Base-by-base conservation (phyloP, 2,888 invertebrate species). In the Bellardia bayeri region DNA sequence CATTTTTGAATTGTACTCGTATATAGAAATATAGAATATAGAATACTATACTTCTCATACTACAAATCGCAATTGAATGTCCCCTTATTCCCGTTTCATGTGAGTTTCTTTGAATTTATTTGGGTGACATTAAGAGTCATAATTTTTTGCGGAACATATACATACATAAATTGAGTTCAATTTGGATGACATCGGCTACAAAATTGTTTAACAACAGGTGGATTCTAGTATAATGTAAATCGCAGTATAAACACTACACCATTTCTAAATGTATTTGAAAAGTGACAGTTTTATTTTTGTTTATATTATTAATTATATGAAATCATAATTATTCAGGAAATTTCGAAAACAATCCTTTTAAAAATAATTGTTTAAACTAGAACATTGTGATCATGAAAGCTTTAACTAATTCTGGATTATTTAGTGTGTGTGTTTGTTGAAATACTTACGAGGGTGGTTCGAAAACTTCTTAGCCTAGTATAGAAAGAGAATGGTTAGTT, bases 191-290 rank as follows among this genome's bases (percentile, higher is more conserved):
- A 84, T 37, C 66, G 54, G 16, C 23, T 61, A 75, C 54, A 75
- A 85, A 71, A 75, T 51, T 74, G 30, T 82, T 75, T 51, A 69
- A 85, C 85, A 87, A 85, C 87, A 88, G 86, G 85, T 85, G 86
- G 83, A 88, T 81, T 79, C 69, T 69, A 66, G 54, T 37, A 40
- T 37, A 88, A 75, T 85, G 83, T 84, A 11, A 82, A 11, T 16
- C n/a, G 3, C 5, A 30, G 7, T 49, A 8, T 14, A 56, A 51
- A 45, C 45, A 49, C 16, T 54, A 82, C 71, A 69, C 82, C 72
- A 88, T 81, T 82, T 85, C 33, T n/a, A 61, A 69, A 37, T 71
- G 30, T n/a, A 40, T 54, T 69, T 30, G 16, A 1, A 63, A 37
- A 11, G 5, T 51, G 45, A n/a, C n/a, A n/a, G 14, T 14, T n/a